These are phyloP conservation scores for Monodelphis domestica DNA, from an alignment of 2,797 vertebrate species.

Conservation along the genomic window DNA sequence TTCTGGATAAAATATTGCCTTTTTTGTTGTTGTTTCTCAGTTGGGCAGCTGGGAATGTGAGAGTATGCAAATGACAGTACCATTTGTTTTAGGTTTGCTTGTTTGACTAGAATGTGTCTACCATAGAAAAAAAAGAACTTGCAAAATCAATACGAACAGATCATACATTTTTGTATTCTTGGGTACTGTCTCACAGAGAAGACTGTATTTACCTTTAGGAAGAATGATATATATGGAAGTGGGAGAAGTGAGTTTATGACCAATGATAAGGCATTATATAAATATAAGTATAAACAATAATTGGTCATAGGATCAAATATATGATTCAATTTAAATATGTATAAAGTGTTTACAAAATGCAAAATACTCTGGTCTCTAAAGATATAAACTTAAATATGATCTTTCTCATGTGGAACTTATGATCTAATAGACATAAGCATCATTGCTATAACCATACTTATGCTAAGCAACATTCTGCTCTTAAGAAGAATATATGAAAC, in stretches of 20 bases:
- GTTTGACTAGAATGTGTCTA: neutral
- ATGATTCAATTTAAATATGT: neutral
- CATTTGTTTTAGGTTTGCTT: neutral
- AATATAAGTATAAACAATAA: neutral
- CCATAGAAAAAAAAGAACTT: neutral
- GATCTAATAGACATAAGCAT: neutral
- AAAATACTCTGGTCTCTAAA: neutral
- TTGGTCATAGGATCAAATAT: neutral
- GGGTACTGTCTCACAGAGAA: neutral
- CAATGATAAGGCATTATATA: neutral
- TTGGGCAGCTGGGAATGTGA: neutral
- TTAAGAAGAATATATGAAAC: too few relatives aligned
- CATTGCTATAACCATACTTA: neutral
- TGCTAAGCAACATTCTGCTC: neutral
- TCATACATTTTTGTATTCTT: neutral
- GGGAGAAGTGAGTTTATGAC: neutral
- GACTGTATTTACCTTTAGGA: neutral
- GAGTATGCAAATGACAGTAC: neutral
- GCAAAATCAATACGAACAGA: neutral
- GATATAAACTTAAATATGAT: neutral
- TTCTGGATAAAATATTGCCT: neutral
- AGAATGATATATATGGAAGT: neutral
- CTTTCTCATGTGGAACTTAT: neutral
- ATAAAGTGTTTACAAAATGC: neutral
- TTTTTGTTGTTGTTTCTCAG: neutral